Evolutionary conservation across 2,113 vertebrate species (phyloP).

Genomic region (Geococcyx californianus): DNA sequence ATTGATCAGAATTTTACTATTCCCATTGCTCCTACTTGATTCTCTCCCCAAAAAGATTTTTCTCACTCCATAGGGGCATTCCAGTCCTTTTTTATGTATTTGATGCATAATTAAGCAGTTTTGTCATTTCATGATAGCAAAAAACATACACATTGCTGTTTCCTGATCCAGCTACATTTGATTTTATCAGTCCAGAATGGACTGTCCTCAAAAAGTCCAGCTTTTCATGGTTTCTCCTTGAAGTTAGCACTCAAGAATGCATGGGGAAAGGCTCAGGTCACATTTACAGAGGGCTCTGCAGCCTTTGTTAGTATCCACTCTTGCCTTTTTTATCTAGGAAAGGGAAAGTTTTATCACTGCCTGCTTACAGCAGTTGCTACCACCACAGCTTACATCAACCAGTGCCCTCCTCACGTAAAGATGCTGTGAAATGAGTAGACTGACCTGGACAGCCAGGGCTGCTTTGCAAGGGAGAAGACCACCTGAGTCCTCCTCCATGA

Average conservation of each 20-base stretch:
- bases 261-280: not conserved
- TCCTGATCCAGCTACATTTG: not conserved
- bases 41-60: not conserved
- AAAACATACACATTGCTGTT: not conserved
- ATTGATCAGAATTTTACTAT: not conserved
- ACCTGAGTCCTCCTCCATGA: not conserved
- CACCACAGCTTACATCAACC: not conserved
- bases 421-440: not conserved
- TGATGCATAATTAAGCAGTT: not conserved
- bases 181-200: not conserved
- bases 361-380: fast-evolving
- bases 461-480: not conserved
- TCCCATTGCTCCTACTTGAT: not conserved
- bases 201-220: not conserved
- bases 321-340: not conserved
- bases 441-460: not conserved
- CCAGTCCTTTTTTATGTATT: not conserved
- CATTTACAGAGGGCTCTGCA: not conserved
- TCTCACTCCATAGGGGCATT: not conserved
- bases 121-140: not conserved
- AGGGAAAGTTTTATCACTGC: not conserved
- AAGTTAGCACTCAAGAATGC: not conserved
- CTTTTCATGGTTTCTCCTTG: not conserved
- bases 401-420: not conserved
- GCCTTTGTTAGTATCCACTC: not conserved